phyloP scores from a whole-genome alignment of 2,113 vertebrate species.

The Myrmecophaga tridactyla region DNA sequence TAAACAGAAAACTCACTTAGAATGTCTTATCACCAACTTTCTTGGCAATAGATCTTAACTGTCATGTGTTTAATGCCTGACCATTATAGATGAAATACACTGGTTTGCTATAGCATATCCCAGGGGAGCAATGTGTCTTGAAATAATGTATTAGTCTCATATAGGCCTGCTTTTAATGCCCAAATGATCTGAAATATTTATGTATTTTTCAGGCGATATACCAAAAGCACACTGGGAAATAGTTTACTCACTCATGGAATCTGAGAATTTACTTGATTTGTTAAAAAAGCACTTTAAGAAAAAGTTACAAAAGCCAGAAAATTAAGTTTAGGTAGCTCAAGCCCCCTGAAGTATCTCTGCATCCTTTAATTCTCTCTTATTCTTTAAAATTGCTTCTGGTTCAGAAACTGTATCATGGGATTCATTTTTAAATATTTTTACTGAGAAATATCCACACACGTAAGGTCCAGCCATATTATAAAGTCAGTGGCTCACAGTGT shows the following conservation, averaged over 20 bases:
- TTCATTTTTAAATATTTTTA: too few relatives aligned
- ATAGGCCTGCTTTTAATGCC: conserved; percentile 17
- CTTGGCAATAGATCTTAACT: conserved; percentile 1
- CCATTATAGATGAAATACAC: conserved; percentile 28
- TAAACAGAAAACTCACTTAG: neutral
- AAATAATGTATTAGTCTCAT: neutral
- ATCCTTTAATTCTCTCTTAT: neutral
- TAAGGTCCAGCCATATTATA: too few relatives aligned
- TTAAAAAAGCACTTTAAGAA: conserved; percentile 35
- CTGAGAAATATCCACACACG: too few relatives aligned
- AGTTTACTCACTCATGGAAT: neutral
- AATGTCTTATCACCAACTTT: neutral
- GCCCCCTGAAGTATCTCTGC: neutral
- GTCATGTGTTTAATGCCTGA: conserved; percentile 32
- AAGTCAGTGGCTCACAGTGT: too few relatives aligned
- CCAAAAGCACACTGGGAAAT: conserved; percentile 37
- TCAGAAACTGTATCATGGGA: rapidly evolving
- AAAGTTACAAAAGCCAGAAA: conserved; percentile 32
- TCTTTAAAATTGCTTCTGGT: neutral
- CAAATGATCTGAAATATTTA: conserved; percentile 44
- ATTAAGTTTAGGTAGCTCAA: neutral
- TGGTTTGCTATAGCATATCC: neutral
- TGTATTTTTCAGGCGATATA: conserved; percentile 19
- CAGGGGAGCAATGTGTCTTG: conserved; percentile 3
- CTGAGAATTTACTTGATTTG: conserved; percentile 50